Evolutionary conservation across 2,888 invertebrate species (phyloP).

Genomic region (Acholoe squamosa): DNA sequence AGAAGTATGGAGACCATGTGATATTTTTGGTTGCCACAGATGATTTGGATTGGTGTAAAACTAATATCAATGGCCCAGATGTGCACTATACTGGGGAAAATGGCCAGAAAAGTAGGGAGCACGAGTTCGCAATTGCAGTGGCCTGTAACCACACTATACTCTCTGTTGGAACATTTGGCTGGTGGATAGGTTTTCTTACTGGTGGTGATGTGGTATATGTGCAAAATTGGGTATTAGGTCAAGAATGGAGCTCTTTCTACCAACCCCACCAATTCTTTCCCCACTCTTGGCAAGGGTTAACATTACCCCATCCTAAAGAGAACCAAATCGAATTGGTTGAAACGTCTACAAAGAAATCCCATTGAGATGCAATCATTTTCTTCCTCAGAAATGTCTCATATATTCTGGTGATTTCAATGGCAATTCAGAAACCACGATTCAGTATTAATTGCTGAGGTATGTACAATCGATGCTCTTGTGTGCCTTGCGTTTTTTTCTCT

Average conservation of each 20-base stretch:
- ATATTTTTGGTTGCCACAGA: neutral
- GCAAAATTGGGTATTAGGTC: neutral
- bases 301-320: too few relatives aligned
- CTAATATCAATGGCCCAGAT: neutral
- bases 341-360: too few relatives aligned
- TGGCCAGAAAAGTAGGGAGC: neutral
- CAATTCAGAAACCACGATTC: too few relatives aligned
- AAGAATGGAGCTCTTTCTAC: neutral
- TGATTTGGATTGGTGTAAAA: neutral
- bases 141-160: neutral
- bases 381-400: too few relatives aligned
- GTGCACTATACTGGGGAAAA: neutral
- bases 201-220: neutral
- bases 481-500: too few relatives aligned
- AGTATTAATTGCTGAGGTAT: too few relatives aligned
- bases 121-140: neutral
- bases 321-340: too few relatives aligned
- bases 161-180: constrained; percentile 7
- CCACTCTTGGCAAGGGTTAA: neutral
- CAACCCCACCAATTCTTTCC: neutral
- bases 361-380: too few relatives aligned
- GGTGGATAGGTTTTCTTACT: constrained; percentile 1
- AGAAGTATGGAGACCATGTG: constrained; percentile 2
- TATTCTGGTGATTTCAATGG: too few relatives aligned
- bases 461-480: too few relatives aligned